Evolutionary conservation across 2,888 invertebrate genomes (phyloP).

Genomic region (Tillus elongatus): DNA sequence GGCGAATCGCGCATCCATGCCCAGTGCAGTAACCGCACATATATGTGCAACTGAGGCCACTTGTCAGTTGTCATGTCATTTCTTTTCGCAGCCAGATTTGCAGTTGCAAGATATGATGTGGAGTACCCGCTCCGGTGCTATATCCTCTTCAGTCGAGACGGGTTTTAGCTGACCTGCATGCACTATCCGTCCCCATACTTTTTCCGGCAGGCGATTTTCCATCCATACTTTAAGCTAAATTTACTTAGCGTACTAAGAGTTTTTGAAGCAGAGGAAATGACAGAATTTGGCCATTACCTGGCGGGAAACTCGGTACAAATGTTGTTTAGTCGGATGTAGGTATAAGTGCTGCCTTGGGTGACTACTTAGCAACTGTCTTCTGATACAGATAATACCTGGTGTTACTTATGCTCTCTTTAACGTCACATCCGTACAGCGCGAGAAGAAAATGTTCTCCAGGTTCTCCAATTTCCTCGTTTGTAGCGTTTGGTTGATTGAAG

Average conservation of each 20-base stretch:
- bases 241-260: background rate
- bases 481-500: conserved; percentile 1
- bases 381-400: conserved; percentile 2
- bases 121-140: conserved; percentile 4
- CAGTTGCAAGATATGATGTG: conserved; percentile 1
- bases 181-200: conserved; percentile 1
- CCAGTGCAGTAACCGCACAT: background rate
- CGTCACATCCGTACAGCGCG: background rate
- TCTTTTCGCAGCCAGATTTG: conserved; percentile 1
- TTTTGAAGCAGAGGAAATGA: conserved; percentile 3
- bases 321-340: background rate
- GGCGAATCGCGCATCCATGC: conserved; percentile 1
- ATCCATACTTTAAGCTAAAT: background rate
- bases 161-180: conserved; percentile 2
- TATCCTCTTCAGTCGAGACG: conserved; percentile 2
- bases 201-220: conserved; percentile 2
- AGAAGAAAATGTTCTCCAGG: background rate
- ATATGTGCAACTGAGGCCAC: conserved; percentile 1
- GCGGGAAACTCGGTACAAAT: conserved; percentile 2
- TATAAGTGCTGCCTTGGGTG: background rate
- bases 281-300: conserved; percentile 4
- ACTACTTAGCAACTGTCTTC: conserved; percentile 4
- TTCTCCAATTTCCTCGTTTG: conserved; percentile 2
- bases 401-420: background rate
- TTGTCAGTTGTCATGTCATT: background rate